These are phyloP conservation scores for Cydia amplana DNA, from an alignment of 1,140 invertebrate genomes.

Conservation along the genomic window DNA sequence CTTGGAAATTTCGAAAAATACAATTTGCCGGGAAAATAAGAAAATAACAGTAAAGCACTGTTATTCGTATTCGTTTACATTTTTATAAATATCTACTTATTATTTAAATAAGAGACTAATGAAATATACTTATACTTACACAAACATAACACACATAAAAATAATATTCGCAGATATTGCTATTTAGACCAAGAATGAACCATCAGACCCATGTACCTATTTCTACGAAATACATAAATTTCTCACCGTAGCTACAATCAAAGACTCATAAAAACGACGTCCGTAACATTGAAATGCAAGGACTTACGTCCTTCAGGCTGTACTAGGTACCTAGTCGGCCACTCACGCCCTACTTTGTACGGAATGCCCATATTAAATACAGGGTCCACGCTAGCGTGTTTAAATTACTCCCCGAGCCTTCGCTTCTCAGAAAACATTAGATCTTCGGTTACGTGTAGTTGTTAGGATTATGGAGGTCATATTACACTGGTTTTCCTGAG, in stretches of 20 bases:
- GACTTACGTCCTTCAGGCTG: not conserved
- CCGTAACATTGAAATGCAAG: not conserved
- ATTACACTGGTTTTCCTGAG: not conserved
- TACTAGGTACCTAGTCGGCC: not conserved
- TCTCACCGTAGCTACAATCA: not conserved
- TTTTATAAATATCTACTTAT: too few relatives aligned
- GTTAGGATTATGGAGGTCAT: not conserved
- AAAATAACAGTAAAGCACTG: too few relatives aligned
- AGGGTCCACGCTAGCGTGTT: not conserved
- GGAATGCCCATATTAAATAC: slow-evolving; percentile 25
- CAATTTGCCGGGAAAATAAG: too few relatives aligned
- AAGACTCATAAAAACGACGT: not conserved
- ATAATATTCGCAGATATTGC: too few relatives aligned
- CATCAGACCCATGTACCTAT: too few relatives aligned
- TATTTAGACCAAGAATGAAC: too few relatives aligned
- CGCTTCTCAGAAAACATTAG: not conserved
- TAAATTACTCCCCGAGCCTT: not conserved
- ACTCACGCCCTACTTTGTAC: slow-evolving; percentile 15
- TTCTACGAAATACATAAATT: not conserved
- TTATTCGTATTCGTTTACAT: too few relatives aligned
- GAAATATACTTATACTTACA: too few relatives aligned
- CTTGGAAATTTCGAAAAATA: too few relatives aligned
- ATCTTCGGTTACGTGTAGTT: not conserved
- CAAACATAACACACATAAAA: too few relatives aligned
- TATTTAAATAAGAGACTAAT: too few relatives aligned